Percentiles rank a stretch among this genome's conserved stretches.
Evolutionary conservation across 2,113 vertebrate species (phyloP).

Genomic region (Catharus minimus): DNA sequence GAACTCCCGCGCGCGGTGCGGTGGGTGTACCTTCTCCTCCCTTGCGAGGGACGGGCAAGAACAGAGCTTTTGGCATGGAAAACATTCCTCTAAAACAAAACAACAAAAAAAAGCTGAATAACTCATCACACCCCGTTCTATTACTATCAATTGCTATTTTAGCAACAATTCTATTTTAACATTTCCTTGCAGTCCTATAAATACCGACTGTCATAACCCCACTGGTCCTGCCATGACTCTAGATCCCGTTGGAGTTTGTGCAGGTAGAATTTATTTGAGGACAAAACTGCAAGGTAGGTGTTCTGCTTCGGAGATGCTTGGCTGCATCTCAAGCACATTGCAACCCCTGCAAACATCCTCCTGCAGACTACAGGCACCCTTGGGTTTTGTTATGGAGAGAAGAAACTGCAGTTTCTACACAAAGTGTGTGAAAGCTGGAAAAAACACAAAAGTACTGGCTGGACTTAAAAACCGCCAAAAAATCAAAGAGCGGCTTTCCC

Average conservation of each 20-base stretch:
- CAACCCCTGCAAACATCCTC: background rate
- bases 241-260: background rate
- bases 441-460: background rate
- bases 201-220: background rate
- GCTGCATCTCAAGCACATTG: background rate
- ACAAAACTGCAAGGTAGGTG: background rate
- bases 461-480: background rate
- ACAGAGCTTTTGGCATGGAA: background rate
- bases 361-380: background rate
- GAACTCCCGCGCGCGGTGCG: background rate
- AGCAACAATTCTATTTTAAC: too few species aligned
- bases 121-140: background rate
- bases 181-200: background rate
- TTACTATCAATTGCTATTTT: background rate
- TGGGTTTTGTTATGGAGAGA: background rate
- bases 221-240: background rate
- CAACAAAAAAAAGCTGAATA: background rate
- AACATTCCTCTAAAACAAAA: background rate
- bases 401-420: background rate
- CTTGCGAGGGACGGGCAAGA: background rate
- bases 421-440: background rate
- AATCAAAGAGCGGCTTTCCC: background rate
- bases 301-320: background rate
- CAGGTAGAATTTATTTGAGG: background rate
- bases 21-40: background rate